These are phyloP conservation scores for Megastigmus dorsalis DNA, from an alignment of 2,888 invertebrate genomes.

Conservation along the genomic window DNA sequence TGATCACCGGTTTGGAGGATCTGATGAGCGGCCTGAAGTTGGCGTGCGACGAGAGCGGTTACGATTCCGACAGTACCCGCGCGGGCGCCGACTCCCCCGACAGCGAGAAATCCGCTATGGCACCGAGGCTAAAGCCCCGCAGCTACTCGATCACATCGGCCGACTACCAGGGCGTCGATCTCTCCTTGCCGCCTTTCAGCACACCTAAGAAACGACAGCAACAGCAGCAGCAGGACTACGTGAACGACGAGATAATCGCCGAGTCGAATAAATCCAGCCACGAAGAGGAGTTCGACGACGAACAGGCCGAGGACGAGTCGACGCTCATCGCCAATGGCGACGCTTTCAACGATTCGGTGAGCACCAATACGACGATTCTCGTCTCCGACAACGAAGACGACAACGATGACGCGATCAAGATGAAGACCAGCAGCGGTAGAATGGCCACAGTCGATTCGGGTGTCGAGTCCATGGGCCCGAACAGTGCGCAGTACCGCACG, in stretches of 20 bases:
- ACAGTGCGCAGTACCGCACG: constrained; percentile 29
- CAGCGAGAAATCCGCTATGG: constrained; percentile 66
- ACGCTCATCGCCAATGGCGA: constrained; percentile 21
- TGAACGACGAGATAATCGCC: no score
- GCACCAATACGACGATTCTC: constrained; percentile 58
- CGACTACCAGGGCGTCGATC: constrained; percentile 66
- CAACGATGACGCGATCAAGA: constrained; percentile 57
- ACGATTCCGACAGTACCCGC: constrained; percentile 78
- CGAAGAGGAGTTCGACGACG: background rate
- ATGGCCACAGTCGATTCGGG: constrained; percentile 2
- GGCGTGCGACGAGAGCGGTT: constrained; percentile 77
- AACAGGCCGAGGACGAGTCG: background rate
- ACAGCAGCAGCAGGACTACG: background rate
- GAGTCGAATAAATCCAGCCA: no score
- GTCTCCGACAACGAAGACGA: constrained; percentile 60
- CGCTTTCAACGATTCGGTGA: constrained; percentile 53
- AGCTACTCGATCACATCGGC: constrained; percentile 68
- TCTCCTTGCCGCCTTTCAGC: constrained; percentile 54
- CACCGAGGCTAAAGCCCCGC: constrained; percentile 57
- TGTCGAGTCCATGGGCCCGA: background rate
- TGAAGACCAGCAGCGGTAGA: background rate
- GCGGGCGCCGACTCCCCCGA: constrained; percentile 77
- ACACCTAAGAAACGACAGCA: constrained; percentile 14
- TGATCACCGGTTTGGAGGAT: constrained; percentile 65
- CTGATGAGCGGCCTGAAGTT: constrained; percentile 70